Base-by-base conservation (phyloP, 2,888 invertebrate genomes). In the Deladenus siricidicola region DNA sequence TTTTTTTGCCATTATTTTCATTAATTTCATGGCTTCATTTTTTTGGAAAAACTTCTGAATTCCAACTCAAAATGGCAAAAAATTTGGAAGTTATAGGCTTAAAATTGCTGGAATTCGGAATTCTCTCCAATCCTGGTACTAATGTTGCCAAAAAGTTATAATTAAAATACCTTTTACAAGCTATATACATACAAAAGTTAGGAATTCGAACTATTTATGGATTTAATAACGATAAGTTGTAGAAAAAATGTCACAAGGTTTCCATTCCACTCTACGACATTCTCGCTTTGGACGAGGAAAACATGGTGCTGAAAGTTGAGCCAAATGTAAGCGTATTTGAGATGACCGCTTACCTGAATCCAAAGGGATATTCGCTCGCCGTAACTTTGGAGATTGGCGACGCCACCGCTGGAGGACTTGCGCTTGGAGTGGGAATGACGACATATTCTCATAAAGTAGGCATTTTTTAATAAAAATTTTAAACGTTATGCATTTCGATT, bases 361-460 rank as follows among this genome's bases (percentile, higher is more conserved):
- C 72, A 34, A 70, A 66, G 64, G 86, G 86, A 0, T 86, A 86
- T 74, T 85, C 86, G 0, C 75, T 86, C 51, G 86, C 85, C 1
- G 86, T 86, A 2, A 86, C 86, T 30, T 82, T 86, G 51, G 86
- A 86, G 79, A 83, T 86, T 53, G 85, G 83, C 1, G 86, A 86
- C 76, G 86, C 86, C 24, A 86, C 86, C 4, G 80, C 86, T 23
- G 86, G 86, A 70, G 86, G 86, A 47, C 80, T 86, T 24, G 86
- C 86, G 0, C 82, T 86, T 76, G 86, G 86, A 17, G 85, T 85
- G 0, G 86, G 86, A n/a, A 86, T 86, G 86, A 86, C 86, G 0
- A 86, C 86, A 0, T 85, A 86, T 79, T 86, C 86, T 0, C 86
- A 86, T 79, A 85, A 86, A 76, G 70, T 69, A 3, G 43, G 49